Evolutionary conservation across 2,888 invertebrate genomes (phyloP).

Genomic region (Unio delphinus): DNA sequence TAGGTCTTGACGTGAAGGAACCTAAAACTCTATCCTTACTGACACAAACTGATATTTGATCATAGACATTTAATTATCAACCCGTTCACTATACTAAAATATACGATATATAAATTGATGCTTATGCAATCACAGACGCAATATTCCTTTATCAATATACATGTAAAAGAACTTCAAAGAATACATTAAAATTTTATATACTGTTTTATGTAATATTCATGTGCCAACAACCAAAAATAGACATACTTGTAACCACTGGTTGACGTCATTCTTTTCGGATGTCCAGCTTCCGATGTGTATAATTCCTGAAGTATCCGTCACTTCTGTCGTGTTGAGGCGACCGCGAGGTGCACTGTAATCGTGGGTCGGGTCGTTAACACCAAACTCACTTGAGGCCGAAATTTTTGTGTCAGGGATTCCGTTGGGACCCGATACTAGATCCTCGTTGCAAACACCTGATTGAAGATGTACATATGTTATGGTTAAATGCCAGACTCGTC

Average conservation of each 20-base stretch:
- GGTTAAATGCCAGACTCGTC: no score
- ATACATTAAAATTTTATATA: no score
- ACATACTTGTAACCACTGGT: slow-evolving; percentile 44
- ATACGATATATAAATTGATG: no score
- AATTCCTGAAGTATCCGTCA: slow-evolving; percentile 33
- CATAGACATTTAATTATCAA: no score
- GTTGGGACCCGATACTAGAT: slow-evolving; percentile 19
- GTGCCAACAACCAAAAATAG: background rate
- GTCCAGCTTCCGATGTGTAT: slow-evolving; percentile 45
- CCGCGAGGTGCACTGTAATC: slow-evolving; percentile 35
- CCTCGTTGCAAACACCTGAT: slow-evolving; percentile 30
- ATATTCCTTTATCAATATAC: no score
- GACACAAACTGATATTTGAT: no score
- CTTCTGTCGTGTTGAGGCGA: slow-evolving; percentile 30
- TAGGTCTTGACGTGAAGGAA: no score
- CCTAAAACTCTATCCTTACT: no score
- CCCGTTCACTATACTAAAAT: no score
- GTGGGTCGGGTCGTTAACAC: slow-evolving; percentile 22
- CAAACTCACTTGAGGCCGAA: slow-evolving; percentile 30
- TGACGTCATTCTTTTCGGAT: slow-evolving; percentile 35
- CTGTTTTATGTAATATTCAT: no score
- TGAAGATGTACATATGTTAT: background rate
- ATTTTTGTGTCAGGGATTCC: slow-evolving; percentile 16
- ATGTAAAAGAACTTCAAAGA: no score
- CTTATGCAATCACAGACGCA: no score